Conservation (phyloP, 2,797 vertebrate species). For the Urosaurus nigricauda region DNA sequence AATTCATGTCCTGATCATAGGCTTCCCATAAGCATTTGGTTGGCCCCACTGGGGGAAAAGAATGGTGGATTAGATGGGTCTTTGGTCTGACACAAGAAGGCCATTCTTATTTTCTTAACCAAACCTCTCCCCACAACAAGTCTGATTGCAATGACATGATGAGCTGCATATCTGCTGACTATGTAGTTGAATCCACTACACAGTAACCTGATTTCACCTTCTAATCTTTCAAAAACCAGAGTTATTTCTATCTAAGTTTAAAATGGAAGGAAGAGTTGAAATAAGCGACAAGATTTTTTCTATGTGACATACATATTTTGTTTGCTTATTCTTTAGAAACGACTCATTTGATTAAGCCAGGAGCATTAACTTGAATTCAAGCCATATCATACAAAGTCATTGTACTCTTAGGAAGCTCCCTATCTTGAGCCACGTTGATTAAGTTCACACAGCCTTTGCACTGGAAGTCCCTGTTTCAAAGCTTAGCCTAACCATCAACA, state of each 20-base stretch:
- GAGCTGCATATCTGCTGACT: neutral
- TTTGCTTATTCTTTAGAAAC: neutral
- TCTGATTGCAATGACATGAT: neutral
- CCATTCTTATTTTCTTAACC: neutral
- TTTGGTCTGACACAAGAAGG: neutral
- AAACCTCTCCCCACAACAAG: too few relatives aligned
- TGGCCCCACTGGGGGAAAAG: neutral
- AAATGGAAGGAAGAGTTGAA: neutral
- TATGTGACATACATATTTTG: neutral
- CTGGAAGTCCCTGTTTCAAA: neutral
- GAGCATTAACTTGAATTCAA: too few relatives aligned
- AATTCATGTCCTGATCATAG: neutral
- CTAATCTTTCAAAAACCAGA: neutral
- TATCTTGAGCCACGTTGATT: neutral
- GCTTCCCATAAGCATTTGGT: neutral
- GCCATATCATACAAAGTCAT: neutral
- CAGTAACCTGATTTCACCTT: neutral
- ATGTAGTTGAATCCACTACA: neutral
- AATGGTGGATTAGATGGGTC: neutral
- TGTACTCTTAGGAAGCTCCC: neutral
- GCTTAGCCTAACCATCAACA: neutral
- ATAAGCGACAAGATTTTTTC: neutral
- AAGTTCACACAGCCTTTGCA: too few relatives aligned
- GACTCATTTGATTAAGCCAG: too few relatives aligned
- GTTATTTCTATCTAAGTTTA: neutral